Conservation (phyloP, 2,113 vertebrate genomes). For the Ia io region DNA sequence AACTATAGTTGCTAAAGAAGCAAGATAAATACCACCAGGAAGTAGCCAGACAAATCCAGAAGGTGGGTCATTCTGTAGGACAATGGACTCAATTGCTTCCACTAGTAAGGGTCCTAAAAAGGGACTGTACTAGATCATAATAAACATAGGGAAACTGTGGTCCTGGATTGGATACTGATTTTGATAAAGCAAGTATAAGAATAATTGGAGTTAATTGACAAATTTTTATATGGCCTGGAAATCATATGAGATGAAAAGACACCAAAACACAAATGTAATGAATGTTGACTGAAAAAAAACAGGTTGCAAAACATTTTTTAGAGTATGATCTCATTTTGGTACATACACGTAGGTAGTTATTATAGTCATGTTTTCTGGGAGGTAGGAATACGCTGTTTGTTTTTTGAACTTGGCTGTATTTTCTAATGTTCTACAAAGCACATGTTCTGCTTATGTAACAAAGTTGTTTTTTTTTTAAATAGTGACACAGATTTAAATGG, state of each 20-base stretch:
- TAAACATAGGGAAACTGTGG: not conserved
- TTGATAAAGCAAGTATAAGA: not conserved
- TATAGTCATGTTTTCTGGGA: not conserved
- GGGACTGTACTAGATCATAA: not conserved
- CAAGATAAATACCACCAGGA: not conserved
- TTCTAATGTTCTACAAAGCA: not conserved
- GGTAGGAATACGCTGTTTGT: not conserved
- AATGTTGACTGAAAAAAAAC: not conserved
- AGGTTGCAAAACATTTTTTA: not conserved
- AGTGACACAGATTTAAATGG: constrained; percentile 24
- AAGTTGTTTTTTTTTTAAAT: not conserved
- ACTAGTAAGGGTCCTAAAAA: not conserved
- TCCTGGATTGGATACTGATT: not conserved
- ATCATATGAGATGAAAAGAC: not conserved
- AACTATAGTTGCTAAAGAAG: not conserved
- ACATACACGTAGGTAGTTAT: not conserved
- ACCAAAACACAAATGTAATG: not conserved
- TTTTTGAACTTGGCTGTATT: not conserved
- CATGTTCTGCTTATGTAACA: not conserved
- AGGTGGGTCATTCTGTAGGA: not conserved
- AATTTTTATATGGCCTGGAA: not conserved
- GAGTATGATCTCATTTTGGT: not conserved
- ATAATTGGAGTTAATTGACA: not conserved
- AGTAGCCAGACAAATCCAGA: not conserved
- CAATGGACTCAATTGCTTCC: not conserved